These are phyloP conservation scores for Todiramphus chloris DNA, from an alignment of 2,113 vertebrate genomes.

Conservation along the genomic window DNA sequence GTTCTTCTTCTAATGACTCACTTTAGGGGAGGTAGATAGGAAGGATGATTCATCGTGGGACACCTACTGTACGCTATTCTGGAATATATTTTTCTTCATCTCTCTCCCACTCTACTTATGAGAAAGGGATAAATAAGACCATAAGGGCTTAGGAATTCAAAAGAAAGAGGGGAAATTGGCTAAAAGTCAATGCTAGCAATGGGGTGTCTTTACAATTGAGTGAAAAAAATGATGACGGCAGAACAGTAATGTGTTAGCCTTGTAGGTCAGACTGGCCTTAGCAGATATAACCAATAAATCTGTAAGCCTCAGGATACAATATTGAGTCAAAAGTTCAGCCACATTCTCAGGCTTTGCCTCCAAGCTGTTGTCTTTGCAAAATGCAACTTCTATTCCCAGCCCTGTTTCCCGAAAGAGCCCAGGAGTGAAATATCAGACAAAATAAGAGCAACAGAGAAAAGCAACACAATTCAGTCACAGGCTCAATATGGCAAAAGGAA, in stretches of 20 bases:
- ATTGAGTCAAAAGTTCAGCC: not conserved
- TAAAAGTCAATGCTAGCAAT: not conserved
- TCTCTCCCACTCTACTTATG: conserved; percentile 63
- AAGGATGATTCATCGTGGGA: conserved; percentile 61
- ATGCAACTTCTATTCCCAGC: not conserved
- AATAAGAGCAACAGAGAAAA: conserved; percentile 3
- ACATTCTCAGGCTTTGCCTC: not conserved
- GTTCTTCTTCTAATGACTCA: conserved; percentile 69
- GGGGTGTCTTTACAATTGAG: not conserved
- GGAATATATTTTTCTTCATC: conserved; percentile 58
- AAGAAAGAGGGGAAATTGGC: not conserved
- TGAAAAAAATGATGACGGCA: not conserved
- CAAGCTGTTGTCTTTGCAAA: not conserved
- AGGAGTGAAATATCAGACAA: not conserved
- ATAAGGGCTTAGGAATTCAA: not conserved
- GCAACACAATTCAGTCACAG: not conserved
- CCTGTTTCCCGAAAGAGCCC: not conserved
- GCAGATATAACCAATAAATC: not conserved
- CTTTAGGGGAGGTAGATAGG: conserved; percentile 63
- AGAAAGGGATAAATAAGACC: conserved; percentile 49
- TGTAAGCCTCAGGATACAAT: not conserved
- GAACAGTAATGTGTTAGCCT: not conserved
- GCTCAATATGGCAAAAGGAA: not conserved
- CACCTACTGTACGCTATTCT: conserved; percentile 68
- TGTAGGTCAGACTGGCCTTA: not conserved